Conservation (phyloP, 2,888 invertebrate genomes). For the Hipparchia semele region DNA sequence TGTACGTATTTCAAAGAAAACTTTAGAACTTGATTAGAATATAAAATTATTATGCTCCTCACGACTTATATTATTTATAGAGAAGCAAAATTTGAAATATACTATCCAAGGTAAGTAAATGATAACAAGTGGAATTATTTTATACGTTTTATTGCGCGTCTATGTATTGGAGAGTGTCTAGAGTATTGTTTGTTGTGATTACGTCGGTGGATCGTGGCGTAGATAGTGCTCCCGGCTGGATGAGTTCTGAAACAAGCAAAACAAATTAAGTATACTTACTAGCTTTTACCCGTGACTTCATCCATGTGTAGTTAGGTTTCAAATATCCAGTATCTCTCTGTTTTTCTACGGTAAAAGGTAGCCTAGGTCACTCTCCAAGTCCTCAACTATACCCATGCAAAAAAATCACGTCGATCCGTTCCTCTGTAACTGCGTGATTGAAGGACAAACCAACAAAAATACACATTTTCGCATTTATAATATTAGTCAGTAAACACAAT, state of each 20-base stretch:
- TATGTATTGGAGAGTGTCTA: constrained; percentile 41
- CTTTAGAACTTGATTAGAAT: not conserved
- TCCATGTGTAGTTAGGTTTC: too few species aligned
- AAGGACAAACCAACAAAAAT: too few species aligned
- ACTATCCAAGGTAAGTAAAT: constrained; percentile 29
- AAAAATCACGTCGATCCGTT: too few species aligned
- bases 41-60: not conserved
- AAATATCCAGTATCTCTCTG: too few species aligned
- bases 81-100: not conserved
- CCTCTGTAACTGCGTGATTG: too few species aligned
- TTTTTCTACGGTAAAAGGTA: too few species aligned
- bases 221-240: constrained; percentile 44
- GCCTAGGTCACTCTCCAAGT: too few species aligned
- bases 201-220: constrained; percentile 46
- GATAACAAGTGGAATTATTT: constrained; percentile 37
- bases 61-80: not conserved
- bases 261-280: too few species aligned
- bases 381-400: too few species aligned
- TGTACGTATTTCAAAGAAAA: not conserved
- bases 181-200: constrained; percentile 39
- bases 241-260: constrained; percentile 32
- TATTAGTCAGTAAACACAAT: too few species aligned
- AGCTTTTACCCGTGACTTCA: too few species aligned
- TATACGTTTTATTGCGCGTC: constrained; percentile 44
- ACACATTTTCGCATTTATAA: too few species aligned